Percentiles rank a stretch among this genome's conserved stretches.
phyloP scores from a whole-genome alignment of 1,140 invertebrate species.

The Yoshiicerus persimilis region DNA sequence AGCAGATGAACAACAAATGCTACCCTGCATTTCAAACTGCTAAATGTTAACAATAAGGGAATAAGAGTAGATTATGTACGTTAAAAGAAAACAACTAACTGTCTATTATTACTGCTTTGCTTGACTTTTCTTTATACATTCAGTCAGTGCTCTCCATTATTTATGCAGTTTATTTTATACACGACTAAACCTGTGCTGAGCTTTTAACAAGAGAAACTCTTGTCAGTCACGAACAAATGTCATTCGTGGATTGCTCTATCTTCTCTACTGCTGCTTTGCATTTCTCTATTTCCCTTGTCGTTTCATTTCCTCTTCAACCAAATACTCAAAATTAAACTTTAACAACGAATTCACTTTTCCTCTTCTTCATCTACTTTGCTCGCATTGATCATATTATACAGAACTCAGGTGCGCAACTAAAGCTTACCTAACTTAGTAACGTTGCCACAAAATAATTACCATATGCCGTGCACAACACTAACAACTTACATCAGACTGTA shows the following conservation, averaged over 20 bases:
- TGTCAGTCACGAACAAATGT: conserved; percentile 19
- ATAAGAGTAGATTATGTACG: not conserved
- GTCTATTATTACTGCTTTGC: not conserved
- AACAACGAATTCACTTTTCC: not conserved
- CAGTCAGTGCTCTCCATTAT: not conserved
- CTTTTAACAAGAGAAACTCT: conserved; percentile 20
- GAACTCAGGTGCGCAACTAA: not conserved
- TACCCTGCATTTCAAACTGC: not conserved
- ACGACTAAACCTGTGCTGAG: conserved; percentile 2
- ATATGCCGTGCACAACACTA: not conserved
- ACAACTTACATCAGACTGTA: not conserved
- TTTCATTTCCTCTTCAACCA: conserved; percentile 5
- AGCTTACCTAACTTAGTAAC: not conserved
- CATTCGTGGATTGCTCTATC: conserved; percentile 12
- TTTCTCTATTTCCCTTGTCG: not conserved
- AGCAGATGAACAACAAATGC: not conserved
- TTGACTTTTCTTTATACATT: not conserved
- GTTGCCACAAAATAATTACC: not conserved
- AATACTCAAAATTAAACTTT: not conserved
- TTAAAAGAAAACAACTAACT: conserved; percentile 1
- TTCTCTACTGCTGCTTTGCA: not conserved
- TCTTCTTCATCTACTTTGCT: not conserved
- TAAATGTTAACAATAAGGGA: not conserved
- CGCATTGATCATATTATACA: not conserved
- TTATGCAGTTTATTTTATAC: conserved; percentile 13